Conservation (phyloP, 2,797 vertebrate genomes). For the Tokudaia tokunoshimensis region DNA sequence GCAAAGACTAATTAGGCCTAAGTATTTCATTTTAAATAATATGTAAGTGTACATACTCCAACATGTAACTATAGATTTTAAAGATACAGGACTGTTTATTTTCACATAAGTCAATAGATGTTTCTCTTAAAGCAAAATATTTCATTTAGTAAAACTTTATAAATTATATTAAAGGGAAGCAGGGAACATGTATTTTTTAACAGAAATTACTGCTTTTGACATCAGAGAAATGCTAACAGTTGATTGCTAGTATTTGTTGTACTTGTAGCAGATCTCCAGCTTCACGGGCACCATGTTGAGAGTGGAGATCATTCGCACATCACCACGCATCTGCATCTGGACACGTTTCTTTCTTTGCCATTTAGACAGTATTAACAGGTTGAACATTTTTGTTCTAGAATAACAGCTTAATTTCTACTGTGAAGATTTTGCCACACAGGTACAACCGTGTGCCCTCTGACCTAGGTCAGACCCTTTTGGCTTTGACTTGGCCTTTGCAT, state of each 20-base stretch:
- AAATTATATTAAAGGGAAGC: constrained; percentile 75
- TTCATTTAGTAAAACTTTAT: constrained; percentile 78
- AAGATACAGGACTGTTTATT: constrained; percentile 77
- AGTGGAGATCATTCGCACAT: background rate
- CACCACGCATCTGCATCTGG: constrained; percentile 17
- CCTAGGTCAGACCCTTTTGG: background rate
- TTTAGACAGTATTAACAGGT: constrained; percentile 58
- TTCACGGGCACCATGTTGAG: constrained; percentile 39
- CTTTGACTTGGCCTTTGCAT: constrained; percentile 12
- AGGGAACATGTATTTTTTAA: constrained; percentile 75
- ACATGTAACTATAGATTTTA: constrained; percentile 74
- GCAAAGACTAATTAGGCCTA: constrained; percentile 74
- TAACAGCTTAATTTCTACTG: constrained; percentile 66
- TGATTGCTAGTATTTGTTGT: constrained; percentile 64
- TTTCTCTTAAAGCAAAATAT: constrained; percentile 77
- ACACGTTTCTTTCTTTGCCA: constrained; percentile 38
- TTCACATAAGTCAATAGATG: constrained; percentile 72
- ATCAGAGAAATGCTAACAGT: constrained; percentile 68
- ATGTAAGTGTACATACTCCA: constrained; percentile 77
- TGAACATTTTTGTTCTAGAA: constrained; percentile 66
- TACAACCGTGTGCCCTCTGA: constrained; percentile 51
- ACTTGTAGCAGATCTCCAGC: constrained; percentile 67
- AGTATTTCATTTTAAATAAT: constrained; percentile 71
- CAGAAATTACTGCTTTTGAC: constrained; percentile 70
- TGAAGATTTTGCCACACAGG: constrained; percentile 65